Percentiles rank a stretch among this genome's conserved stretches.
These are phyloP conservation scores for Scaptomyza pallida DNA, from an alignment of 1,140 invertebrate species.

Conservation along the genomic window DNA sequence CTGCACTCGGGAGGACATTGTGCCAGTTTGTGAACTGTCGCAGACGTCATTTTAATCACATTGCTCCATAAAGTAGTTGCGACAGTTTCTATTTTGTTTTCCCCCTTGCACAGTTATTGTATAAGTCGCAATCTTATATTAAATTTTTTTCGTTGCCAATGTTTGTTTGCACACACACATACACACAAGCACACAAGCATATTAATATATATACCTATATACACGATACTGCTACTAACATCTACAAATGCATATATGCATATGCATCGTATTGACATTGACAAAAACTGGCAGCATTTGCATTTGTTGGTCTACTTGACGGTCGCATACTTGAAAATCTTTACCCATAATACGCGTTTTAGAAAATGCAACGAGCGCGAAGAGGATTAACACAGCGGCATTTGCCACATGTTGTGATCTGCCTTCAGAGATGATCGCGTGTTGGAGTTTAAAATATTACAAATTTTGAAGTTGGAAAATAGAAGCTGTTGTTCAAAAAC, in stretches of 20 bases:
- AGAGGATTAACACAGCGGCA: slow-evolving; percentile 7
- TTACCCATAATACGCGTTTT: slow-evolving; percentile 39
- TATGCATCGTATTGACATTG: slow-evolving; percentile 39
- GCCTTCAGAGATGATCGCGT: neutral
- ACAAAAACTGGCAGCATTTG: slow-evolving; percentile 62
- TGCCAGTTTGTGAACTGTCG: slow-evolving; percentile 61
- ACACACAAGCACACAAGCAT: neutral
- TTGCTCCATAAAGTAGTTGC: slow-evolving; percentile 55
- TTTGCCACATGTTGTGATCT: slow-evolving; percentile 38
- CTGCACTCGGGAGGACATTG: slow-evolving; percentile 64
- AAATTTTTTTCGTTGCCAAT: neutral
- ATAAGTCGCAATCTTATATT: slow-evolving; percentile 26
- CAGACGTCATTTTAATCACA: slow-evolving; percentile 72
- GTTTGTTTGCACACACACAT: neutral
- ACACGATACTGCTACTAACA: neutral
- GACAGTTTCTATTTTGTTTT: slow-evolving; percentile 22
- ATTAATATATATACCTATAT: neutral
- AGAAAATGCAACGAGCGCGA: slow-evolving; percentile 10
- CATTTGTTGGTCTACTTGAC: slow-evolving; percentile 56
- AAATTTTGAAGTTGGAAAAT: too few relatives aligned
- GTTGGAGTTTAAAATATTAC: neutral
- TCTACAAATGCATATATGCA: neutral
- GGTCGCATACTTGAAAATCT: slow-evolving; percentile 68
- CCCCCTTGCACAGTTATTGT: slow-evolving; percentile 40
- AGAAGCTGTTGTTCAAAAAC: too few relatives aligned